phyloP scores from a whole-genome alignment of 2,888 invertebrate genomes.

The Ormyrus thymus region DNA sequence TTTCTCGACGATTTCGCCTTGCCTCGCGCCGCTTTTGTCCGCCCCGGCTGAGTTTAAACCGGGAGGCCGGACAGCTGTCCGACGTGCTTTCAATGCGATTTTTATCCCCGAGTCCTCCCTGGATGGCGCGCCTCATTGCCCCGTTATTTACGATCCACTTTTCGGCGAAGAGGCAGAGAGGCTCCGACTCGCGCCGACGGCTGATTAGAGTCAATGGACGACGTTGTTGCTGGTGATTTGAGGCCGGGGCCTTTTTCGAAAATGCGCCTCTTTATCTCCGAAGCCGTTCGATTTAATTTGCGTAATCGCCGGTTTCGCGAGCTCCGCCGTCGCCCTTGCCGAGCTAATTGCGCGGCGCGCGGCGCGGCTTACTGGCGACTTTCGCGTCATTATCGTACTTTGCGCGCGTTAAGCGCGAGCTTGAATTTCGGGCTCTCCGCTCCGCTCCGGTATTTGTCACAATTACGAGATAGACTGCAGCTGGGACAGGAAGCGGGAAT shows the following conservation, averaged over 20 bases:
- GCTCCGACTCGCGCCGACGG: no score
- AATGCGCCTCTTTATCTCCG: no score
- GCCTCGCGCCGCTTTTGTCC: neutral
- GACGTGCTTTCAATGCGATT: neutral
- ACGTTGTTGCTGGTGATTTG: no score
- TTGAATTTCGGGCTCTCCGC: neutral
- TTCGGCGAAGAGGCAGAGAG: no score
- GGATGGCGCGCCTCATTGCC: no score
- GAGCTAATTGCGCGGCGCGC: no score
- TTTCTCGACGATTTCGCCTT: neutral
- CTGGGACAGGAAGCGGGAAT: neutral
- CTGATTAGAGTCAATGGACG: no score
- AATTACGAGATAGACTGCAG: neutral
- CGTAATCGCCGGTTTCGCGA: no score
- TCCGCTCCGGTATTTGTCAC: neutral
- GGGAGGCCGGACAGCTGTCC: slow-evolving; percentile 8
- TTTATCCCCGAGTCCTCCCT: neutral
- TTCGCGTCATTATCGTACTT: neutral
- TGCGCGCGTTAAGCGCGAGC: neutral
- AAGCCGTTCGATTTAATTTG: no score
- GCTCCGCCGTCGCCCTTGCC: no score
- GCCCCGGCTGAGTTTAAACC: neutral
- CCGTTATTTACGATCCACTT: no score
- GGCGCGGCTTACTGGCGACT: neutral
- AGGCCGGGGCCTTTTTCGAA: no score